A percentile compares a stretch with the other conserved stretches of the same genome.
Evolutionary conservation across 2,888 invertebrate genomes (phyloP).

Genomic region (Macrophya alboannulata): DNA sequence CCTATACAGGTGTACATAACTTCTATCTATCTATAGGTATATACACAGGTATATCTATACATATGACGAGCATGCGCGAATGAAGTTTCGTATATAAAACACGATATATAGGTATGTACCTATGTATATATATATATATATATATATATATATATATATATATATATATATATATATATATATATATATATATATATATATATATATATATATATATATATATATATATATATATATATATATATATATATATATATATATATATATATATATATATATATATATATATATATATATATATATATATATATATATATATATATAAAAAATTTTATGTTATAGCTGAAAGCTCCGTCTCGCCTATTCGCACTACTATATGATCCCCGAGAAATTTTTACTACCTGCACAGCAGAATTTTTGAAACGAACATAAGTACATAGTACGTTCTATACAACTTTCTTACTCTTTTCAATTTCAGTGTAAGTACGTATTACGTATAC

Average conservation of each 20-base stretch:
- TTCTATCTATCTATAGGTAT: not conserved
- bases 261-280: too few species aligned
- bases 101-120: not conserved
- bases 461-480: not conserved
- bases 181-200: too few species aligned
- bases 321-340: not conserved
- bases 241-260: too few species aligned
- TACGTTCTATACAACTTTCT: not conserved
- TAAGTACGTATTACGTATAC: not conserved
- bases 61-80: not conserved
- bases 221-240: too few species aligned
- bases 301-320: too few species aligned
- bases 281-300: too few species aligned
- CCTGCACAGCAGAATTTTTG: not conserved
- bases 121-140: too few species aligned
- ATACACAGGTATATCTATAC: too few species aligned
- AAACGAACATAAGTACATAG: not conserved
- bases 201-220: too few species aligned
- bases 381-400: not conserved
- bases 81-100: not conserved
- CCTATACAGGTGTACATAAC: not conserved
- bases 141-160: too few species aligned
- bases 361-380: not conserved
- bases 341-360: not conserved
- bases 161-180: too few species aligned